phyloP scores from a whole-genome alignment of 2,797 vertebrate genomes.

The Hippoglossus hippoglossus region DNA sequence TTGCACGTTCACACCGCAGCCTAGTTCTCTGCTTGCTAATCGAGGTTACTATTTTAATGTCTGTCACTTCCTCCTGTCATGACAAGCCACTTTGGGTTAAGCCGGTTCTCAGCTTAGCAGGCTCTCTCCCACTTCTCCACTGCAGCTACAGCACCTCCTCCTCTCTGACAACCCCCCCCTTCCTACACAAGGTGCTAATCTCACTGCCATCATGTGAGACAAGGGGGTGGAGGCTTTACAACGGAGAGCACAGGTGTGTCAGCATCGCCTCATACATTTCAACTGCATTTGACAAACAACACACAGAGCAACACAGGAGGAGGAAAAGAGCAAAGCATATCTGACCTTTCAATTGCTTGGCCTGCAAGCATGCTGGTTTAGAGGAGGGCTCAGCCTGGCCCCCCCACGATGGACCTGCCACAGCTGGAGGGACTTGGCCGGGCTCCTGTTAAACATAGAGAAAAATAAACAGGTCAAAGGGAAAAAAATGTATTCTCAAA shows the following conservation, averaged over 20 bases:
- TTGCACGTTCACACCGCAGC: conserved; percentile 2
- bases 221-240: conserved; percentile 22
- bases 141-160: conserved; percentile 50
- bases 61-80: conserved; percentile 84
- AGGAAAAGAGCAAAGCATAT: conserved; percentile 21
- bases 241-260: conserved; percentile 59
- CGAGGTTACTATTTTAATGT: conserved; percentile 83
- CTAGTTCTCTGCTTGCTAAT: conserved; percentile 72
- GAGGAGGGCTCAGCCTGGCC: conserved; percentile 58
- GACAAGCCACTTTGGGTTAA: conserved; percentile 84
- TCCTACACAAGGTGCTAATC: conserved; percentile 73
- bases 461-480: conserved; percentile 8
- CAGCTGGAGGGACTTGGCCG: conserved; percentile 58
- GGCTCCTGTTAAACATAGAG: conserved; percentile 65
- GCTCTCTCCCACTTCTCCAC: conserved; percentile 68
- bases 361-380: conserved; percentile 57
- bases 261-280: conserved; percentile 9
- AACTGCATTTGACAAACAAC: conserved; percentile 9
- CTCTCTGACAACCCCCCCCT: conserved; percentile 16
- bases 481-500: conserved; percentile 1
- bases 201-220: conserved; percentile 63
- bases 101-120: conserved; percentile 80
- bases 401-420: conserved; percentile 66
- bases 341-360: conserved; percentile 79
- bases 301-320: conserved; percentile 22